Evolutionary conservation across 1,140 invertebrate genomes (phyloP).

Genomic region (Hirudo medicinalis): DNA sequence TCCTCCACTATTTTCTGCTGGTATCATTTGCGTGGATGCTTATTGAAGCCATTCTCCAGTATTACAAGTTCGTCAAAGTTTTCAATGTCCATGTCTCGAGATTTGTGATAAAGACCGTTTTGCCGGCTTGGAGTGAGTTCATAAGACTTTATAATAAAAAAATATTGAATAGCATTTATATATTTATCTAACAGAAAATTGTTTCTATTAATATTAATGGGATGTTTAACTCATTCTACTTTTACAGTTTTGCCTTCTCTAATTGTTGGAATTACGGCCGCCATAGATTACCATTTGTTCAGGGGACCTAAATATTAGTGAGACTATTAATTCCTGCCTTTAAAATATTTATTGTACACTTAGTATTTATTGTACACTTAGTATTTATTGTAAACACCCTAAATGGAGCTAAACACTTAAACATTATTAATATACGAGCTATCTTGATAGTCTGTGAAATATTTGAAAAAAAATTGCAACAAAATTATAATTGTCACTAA

Average conservation of each 20-base stretch:
- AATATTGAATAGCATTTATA: neutral
- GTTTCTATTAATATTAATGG: neutral
- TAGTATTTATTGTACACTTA: neutral
- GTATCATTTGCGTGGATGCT: conserved; percentile 45
- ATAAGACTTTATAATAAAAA: neutral
- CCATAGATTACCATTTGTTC: neutral
- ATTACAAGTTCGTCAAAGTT: conserved; percentile 43
- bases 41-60: conserved; percentile 43
- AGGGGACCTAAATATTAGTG: neutral
- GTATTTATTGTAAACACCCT: neutral
- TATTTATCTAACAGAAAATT: neutral
- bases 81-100: conserved; percentile 41
- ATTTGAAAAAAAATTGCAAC: neutral
- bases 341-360: no score
- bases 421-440: no score
- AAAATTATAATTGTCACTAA: neutral
- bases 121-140: conserved; percentile 41
- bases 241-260: neutral
- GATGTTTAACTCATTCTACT: neutral
- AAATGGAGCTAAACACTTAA: no score
- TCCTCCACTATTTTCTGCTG: conserved; percentile 43
- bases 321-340: neutral
- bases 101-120: conserved; percentile 38
- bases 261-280: neutral
- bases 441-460: no score